Evolutionary conservation across 2,797 vertebrate genomes (phyloP).

Genomic region (Sebastes goodei): DNA sequence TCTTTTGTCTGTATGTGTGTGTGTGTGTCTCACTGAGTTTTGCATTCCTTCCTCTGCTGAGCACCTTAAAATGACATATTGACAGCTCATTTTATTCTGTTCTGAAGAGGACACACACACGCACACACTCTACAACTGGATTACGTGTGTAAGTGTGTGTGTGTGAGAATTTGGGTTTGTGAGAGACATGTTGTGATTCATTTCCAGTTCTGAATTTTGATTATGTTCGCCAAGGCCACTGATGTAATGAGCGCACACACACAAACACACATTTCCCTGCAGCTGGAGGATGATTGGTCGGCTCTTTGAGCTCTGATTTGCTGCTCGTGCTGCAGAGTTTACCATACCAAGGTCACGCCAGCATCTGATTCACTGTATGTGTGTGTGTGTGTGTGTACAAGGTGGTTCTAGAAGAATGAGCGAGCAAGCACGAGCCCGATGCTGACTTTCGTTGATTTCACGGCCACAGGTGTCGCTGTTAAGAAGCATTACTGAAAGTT

Average conservation of each 20-base stretch:
- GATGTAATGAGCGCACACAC: conserved; percentile 10
- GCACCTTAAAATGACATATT: conserved; percentile 32
- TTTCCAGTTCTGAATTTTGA: conserved; percentile 33
- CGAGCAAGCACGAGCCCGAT: too few species aligned
- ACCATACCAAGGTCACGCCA: not conserved
- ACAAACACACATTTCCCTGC: not conserved
- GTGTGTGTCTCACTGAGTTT: not conserved
- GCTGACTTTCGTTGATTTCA: too few species aligned
- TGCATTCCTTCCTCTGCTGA: conserved; percentile 11
- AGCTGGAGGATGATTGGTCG: conserved; percentile 14
- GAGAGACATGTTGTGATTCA: conserved; percentile 12
- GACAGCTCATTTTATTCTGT: conserved; percentile 22
- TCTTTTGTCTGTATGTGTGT: not conserved
- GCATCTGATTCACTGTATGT: not conserved
- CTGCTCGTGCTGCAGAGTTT: not conserved
- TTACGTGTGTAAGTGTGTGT: not conserved
- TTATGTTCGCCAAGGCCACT: conserved; percentile 32
- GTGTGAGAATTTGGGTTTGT: not conserved
- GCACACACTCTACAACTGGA: not conserved
- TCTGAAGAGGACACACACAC: not conserved
- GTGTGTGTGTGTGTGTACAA: not conserved
- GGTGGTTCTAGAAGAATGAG: too few species aligned
- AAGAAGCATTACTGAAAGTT: too few species aligned
- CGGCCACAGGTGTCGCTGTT: too few species aligned
- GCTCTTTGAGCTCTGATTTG: conserved; percentile 4